Base-by-base conservation (phyloP, 2,888 invertebrate species). In the Heliconius charithonia region DNA sequence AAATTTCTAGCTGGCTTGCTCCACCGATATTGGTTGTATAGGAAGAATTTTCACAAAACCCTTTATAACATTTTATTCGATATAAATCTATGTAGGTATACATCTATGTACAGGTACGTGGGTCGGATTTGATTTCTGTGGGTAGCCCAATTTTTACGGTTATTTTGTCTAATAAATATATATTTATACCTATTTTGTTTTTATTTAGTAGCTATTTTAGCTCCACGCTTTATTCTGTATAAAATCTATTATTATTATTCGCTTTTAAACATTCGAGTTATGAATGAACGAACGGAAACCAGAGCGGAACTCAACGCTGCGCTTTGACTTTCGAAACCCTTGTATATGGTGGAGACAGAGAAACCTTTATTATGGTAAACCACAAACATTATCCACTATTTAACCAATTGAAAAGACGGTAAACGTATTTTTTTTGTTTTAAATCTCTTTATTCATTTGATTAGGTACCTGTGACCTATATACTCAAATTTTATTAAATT, bases 1-100 rank as follows among this genome's bases (percentile, higher is more conserved):
- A 72, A 72, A 59, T 59, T 72, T 72, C 72, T 72, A 29, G 56
- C 19, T n/a, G n/a, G 56, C 56, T 71, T 56, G 29, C 71, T 25
- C 16, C 59, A 6, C 22, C 72, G n/a, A 72, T 72, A 72, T 72
- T 72, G 72, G 56, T 32, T 32, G 12, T 41, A n/a, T 41, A 25
- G 41, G 41, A 67, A 69, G 67, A 41, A 41, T 41, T 69, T 67
- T 41, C n/a, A 7, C 67, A 69, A 69, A 69, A 69, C 16, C 67
- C n/a, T 37, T 25, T 67, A 37, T 37, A 13, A 37, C 10, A 69
- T 69, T 25, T 41, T 69, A 25, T 69, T 69, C 0, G 0, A 29
- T 65, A 65, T 65, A 65, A 19, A 65, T 29, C 13, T 29, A 12
- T 65, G 25, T 63, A 66, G 32, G 37, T 66, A 37, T 22, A 10